Percentiles rank a stretch among this genome's conserved stretches.
phyloP scores from a whole-genome alignment of 2,113 vertebrate species.

The Ailurus styani region DNA sequence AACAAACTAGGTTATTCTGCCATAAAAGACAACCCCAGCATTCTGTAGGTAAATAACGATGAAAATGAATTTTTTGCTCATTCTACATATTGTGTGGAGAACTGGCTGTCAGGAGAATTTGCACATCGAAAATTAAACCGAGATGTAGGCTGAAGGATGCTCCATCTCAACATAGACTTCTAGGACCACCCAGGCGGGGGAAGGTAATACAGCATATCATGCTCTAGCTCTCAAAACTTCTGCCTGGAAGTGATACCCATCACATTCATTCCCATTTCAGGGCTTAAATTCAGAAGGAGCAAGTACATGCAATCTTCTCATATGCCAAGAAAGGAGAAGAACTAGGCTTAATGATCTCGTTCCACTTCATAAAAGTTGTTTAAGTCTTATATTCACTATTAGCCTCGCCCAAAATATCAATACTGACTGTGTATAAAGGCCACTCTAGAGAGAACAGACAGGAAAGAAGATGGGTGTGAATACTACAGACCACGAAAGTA shows the following conservation, averaged over 20 bases:
- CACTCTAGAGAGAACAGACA: not conserved
- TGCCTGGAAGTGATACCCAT: not conserved
- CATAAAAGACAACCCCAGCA: not conserved
- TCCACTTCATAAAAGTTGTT: not conserved
- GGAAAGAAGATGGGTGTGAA: not conserved
- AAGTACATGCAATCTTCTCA: not conserved
- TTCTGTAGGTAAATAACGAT: not conserved
- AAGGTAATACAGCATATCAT: rapidly evolving
- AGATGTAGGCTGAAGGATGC: not conserved
- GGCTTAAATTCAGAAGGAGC: not conserved
- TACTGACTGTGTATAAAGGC: not conserved
- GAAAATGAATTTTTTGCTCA: not conserved
- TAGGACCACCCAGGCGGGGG: not conserved
- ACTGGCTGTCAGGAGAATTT: not conserved
- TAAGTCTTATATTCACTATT: not conserved
- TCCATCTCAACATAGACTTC: not conserved
- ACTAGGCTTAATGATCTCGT: not conserved
- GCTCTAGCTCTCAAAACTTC: not conserved
- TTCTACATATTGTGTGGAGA: not conserved
- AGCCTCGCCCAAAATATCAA: not conserved
- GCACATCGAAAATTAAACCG: not conserved
- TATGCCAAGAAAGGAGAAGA: not conserved
- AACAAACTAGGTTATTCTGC: not conserved
- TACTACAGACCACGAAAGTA: not conserved
- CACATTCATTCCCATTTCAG: not conserved